A percentile compares a stretch with the other conserved stretches of the same genome.
These are phyloP conservation scores for Caranx melampygus DNA, from an alignment of 2,113 vertebrate genomes.

Conservation along the genomic window DNA sequence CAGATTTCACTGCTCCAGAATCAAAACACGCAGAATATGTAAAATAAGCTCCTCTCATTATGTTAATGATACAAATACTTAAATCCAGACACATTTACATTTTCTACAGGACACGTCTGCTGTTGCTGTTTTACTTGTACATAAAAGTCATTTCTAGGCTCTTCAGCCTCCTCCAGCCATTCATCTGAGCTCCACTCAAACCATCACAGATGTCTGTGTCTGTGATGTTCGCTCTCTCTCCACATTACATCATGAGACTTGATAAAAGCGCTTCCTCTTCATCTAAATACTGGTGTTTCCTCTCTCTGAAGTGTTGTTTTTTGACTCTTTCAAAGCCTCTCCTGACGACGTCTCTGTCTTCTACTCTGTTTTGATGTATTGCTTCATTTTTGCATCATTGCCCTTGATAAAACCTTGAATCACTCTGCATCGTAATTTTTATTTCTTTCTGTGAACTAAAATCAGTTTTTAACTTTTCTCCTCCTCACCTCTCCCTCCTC, in stretches of 20 bases:
- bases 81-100: neutral
- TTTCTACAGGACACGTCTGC: neutral
- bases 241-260: slow-evolving; percentile 44
- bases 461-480: neutral
- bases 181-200: neutral
- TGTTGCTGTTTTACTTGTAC: neutral
- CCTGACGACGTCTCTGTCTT: slow-evolving; percentile 13
- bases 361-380: slow-evolving; percentile 38
- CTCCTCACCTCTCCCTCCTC: too few species aligned
- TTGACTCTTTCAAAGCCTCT: slow-evolving; percentile 19
- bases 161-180: neutral
- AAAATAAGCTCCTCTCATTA: too few species aligned
- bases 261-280: slow-evolving; percentile 1
- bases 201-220: neutral
- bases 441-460: slow-evolving; percentile 30
- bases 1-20: too few species aligned
- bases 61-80: too few species aligned
- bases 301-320: neutral
- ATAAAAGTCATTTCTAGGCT: neutral
- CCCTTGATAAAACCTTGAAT: slow-evolving; percentile 52
- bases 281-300: neutral
- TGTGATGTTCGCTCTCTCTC: slow-evolving; percentile 2
- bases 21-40: too few species aligned
- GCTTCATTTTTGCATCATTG: slow-evolving; percentile 68
- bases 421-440: slow-evolving; percentile 15